Conservation (phyloP, 2,888 invertebrate genomes). For the Polyommatus icarus region DNA sequence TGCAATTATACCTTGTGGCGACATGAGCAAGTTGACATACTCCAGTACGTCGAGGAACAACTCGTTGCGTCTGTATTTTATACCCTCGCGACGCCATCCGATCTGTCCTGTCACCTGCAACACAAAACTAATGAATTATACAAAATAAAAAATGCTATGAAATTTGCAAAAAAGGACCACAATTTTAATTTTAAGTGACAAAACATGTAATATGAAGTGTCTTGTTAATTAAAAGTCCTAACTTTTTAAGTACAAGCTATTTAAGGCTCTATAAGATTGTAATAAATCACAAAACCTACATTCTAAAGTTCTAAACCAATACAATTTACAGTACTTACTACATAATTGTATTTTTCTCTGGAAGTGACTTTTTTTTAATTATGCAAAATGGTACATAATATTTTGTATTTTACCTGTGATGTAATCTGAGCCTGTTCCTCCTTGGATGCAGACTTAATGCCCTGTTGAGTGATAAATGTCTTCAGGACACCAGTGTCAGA, state of each 20-base stretch:
- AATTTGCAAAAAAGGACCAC: background rate
- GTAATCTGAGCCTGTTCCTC: constrained; percentile 99
- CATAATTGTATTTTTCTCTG: no score
- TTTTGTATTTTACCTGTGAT: constrained; percentile 83
- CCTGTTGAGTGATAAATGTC: constrained; percentile 99
- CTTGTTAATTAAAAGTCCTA: no score
- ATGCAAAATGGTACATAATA: no score
- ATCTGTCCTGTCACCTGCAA: constrained; percentile 94
- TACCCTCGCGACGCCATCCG: constrained; percentile 99
- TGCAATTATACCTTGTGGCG: constrained; percentile 90
- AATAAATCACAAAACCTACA: no score
- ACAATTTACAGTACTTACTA: no score
- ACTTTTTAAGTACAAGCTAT: no score
- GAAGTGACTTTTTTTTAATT: no score
- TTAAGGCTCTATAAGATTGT: no score
- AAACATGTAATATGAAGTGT: no score
- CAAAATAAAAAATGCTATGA: background rate
- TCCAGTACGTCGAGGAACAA: constrained; percentile 99
- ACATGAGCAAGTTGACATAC: constrained; percentile 99
- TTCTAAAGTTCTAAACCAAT: no score
- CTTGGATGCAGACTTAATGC: constrained; percentile 98
- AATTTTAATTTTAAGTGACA: no score
- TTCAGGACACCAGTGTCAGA: constrained; percentile 99
- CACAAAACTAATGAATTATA: no score
- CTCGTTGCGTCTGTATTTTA: constrained; percentile 99